These are phyloP conservation scores for Dicyrtomina minuta DNA, from an alignment of 2,888 invertebrate species.

Conservation along the genomic window DNA sequence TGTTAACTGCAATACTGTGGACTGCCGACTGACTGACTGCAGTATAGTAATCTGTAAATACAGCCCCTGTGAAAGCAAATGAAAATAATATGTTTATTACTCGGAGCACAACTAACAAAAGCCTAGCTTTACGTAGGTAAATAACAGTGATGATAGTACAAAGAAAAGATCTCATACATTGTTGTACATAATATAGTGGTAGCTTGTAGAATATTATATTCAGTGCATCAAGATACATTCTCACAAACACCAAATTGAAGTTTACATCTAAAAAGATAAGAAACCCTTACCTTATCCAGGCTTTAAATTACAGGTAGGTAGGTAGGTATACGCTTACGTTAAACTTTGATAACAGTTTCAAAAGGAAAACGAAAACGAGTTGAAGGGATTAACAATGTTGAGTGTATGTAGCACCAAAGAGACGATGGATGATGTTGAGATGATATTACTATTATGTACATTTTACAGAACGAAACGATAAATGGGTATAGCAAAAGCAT, in stretches of 20 bases:
- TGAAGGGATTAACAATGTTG: no score
- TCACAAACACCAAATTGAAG: no score
- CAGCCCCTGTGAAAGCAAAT: neutral
- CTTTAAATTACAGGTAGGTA: slow-evolving; percentile 9
- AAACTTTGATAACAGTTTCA: no score
- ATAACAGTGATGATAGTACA: no score
- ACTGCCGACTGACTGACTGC: no score
- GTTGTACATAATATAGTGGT: neutral
- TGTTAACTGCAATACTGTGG: no score
- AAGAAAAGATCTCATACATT: neutral
- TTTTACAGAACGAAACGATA: slow-evolving; percentile 2
- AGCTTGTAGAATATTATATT: neutral
- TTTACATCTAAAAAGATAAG: neutral
- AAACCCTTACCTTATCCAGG: neutral
- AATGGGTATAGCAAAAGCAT: slow-evolving; percentile 7
- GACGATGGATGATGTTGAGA: no score
- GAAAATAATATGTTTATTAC: neutral
- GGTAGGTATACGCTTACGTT: no score
- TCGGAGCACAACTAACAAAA: neutral
- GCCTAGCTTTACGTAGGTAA: neutral
- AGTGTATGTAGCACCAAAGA: no score
- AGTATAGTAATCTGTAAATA: no score
- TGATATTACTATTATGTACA: neutral
- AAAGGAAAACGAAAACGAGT: no score
- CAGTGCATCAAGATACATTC: no score